phyloP scores from a whole-genome alignment of 2,888 invertebrate species.

The Brachyopa scutellaris region DNA sequence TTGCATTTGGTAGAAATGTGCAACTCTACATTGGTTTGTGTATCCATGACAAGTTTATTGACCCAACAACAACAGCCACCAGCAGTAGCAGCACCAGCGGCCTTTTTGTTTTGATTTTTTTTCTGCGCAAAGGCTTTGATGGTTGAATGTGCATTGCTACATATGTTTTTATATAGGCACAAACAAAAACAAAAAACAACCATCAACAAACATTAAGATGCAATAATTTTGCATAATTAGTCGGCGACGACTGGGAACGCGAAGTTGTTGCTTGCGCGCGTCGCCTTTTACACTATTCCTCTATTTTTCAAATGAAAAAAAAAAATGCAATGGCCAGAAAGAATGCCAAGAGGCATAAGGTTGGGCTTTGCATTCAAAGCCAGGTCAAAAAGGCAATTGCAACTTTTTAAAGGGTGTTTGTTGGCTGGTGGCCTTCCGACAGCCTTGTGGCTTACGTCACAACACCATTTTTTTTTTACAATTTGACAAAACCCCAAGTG shows the following conservation, averaged over 20 bases:
- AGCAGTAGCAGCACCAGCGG: neutral
- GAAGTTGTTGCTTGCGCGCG: conserved; percentile 18
- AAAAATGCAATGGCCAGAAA: conserved; percentile 68
- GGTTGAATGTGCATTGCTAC: conserved; percentile 25
- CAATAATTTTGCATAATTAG: conserved; percentile 73
- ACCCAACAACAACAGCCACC: conserved; percentile 45
- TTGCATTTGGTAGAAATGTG: conserved; percentile 59
- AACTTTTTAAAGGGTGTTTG: conserved; percentile 39
- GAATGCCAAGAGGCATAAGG: conserved; percentile 64
- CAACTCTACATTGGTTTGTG: conserved; percentile 64
- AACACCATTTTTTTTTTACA: neutral
- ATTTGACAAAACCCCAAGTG: neutral
- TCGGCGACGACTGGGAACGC: conserved; percentile 30
- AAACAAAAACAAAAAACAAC: neutral
- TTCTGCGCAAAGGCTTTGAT: conserved; percentile 38
- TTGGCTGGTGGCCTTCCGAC: neutral
- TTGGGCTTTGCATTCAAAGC: conserved; percentile 13
- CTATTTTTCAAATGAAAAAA: conserved; percentile 15
- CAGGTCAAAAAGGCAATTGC: conserved; percentile 25
- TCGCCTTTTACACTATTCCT: neutral
- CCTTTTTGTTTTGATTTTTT: conserved; percentile 14
- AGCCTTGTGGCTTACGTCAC: conserved; percentile 17
- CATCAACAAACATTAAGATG: conserved; percentile 60
- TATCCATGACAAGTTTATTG: conserved; percentile 73
- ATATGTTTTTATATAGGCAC: conserved; percentile 51